Conservation (phyloP, 2,797 vertebrate genomes). For the Semaprochilodus insignis region DNA sequence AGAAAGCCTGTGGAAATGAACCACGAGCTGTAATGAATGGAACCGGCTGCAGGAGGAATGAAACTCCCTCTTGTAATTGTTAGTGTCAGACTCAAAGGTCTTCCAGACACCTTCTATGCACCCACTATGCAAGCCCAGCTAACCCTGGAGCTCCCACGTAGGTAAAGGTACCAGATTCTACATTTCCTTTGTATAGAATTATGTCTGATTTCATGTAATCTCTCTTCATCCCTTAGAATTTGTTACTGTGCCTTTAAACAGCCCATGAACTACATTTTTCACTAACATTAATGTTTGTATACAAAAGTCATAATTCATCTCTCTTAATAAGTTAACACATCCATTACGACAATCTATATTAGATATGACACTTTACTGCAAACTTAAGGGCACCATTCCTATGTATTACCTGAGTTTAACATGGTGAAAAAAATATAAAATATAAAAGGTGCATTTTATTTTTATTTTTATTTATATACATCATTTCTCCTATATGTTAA, state of each 20-base stretch:
- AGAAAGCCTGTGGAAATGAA: neutral
- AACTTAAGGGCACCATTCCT: too few relatives aligned
- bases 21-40: neutral
- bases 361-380: too few relatives aligned
- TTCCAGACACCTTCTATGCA: neutral
- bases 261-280: too few relatives aligned
- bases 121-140: neutral
- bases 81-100: neutral
- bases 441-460: too few relatives aligned
- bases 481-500: too few relatives aligned
- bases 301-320: too few relatives aligned
- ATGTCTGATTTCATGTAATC: neutral
- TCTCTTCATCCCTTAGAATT: neutral
- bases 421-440: too few relatives aligned
- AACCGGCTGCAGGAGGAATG: neutral
- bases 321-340: too few relatives aligned
- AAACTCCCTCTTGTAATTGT: neutral
- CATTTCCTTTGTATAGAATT: neutral
- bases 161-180: neutral
- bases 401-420: too few relatives aligned
- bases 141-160: neutral
- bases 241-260: neutral
- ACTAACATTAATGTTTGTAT: too few relatives aligned
- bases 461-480: too few relatives aligned
- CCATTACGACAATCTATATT: too few relatives aligned